Evolutionary conservation across 2,113 vertebrate species (phyloP), one percentile per base, ranked within the genome.

Genomic region (Varanus komodoensis): DNA sequence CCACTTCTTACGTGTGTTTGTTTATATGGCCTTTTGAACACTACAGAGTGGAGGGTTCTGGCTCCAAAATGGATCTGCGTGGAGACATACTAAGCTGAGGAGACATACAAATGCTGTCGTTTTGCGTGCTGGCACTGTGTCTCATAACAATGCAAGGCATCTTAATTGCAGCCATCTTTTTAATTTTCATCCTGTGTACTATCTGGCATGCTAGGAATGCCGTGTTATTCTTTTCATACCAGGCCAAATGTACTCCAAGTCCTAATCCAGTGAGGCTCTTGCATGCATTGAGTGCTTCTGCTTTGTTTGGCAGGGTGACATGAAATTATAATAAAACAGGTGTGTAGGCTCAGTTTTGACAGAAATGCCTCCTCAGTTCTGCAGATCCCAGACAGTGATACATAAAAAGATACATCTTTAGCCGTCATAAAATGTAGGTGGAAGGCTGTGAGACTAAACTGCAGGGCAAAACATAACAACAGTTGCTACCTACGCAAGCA

Each of bases 131-230:
- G 89, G 94, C 92, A 95, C 89, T 69, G 38, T 0, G 75, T 95
- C 92, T 94, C 95, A 91, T 93, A 96, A 95, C 94, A 96, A 96
- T 32, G 50, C 94, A 93, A 94, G 92, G 69, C 93, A 94, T 93
- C 84, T 95, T 96, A 94, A 94, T 93, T 94, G 92, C 80, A 92
- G 93, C 44, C 89, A 91, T 94, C 52, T 92, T 94, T 81, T 95
- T 94, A 93, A 94, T 94, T 95, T 93, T 88, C 84, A 89, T 95
- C 91, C 86, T 90, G 92, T 89, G 94, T 94, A 90, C 90, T 93
- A 95, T 83, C 88, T 0, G 79, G 93, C 92, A 94, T 94, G 91
- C 92, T 94, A 52, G 84, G 96, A 97, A 96, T 87, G 94, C 79
- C 6, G 57, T 85, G 92, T 92, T 86, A 27, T 93, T 89, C 80